Evolutionary conservation across 2,797 vertebrate species (phyloP), one percentile per base, ranked within the genome.

Genomic region (Hylomyscus alleni): DNA sequence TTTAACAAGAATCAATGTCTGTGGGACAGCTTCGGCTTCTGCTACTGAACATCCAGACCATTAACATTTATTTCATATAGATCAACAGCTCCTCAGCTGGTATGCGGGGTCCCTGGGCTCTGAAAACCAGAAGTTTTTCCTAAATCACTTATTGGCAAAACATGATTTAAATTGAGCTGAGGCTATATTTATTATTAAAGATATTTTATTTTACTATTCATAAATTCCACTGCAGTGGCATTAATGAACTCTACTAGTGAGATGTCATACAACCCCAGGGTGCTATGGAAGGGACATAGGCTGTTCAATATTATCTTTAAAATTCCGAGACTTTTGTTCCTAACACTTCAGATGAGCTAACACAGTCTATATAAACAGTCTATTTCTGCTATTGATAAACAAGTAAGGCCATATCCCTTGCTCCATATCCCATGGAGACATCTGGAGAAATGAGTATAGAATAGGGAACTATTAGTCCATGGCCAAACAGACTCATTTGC

Each of bases 91-190:
- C 13, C 24, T 50, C 29, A 72, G 60, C 37, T 58, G 69, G 76
- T 3, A 87, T 72, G 31, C 44, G 47, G 93, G 67, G 83, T 78
- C 47, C 12, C 19, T n/a, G 56, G 40, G 58, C 22, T 92, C 81
- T 92, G 72, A 96, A 87, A 92, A 65, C 9, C 37, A 89, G 52
- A 78, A 1, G 10, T 83, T 40, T 78, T 50, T 1, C 19, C 37
- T 69, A 77, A 76, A 73, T 96, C 83, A 92, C 72, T 77, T 67
- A 81, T 81, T 87, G 52, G 22, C 44, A 89, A 96, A 89, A 91
- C 4, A 24, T 87, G 52, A 90, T 67, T 90, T 90, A 86, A 90
- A n/a, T 7, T 7, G 34, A 93, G 40, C 3, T 47, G 85, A 60
- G 44, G 60, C 10, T 58, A n/a, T 77, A 77, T 56, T 89, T 67